These are phyloP conservation scores for Metridium senile DNA, from an alignment of 92 coral and sea anemone genomes.

Conservation along the genomic window DNA sequence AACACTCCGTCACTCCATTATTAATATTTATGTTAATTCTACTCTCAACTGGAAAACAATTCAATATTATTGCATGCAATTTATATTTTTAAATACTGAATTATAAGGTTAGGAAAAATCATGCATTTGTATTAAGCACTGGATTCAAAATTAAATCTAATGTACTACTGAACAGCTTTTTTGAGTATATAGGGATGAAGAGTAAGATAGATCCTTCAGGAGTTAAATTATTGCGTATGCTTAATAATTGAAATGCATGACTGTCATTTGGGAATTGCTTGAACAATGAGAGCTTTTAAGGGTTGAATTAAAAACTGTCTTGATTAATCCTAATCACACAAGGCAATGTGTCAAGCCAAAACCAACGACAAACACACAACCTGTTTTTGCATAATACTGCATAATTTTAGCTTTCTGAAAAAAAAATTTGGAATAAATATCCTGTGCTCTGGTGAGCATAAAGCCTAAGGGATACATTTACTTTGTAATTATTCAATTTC, in stretches of 20 bases:
- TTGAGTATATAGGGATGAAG: too few relatives aligned
- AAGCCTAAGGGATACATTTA: not conserved
- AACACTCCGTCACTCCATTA: not conserved
- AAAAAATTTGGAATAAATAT: not conserved
- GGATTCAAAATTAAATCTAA: not conserved
- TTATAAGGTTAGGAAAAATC: not conserved
- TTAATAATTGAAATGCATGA: constrained; percentile 2
- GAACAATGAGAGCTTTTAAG: not conserved
- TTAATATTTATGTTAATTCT: not conserved
- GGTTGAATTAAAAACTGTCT: not conserved
- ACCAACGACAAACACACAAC: not conserved
- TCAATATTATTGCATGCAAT: not conserved
- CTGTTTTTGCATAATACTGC: not conserved
- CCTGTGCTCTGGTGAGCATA: not conserved
- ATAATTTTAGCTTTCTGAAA: not conserved
- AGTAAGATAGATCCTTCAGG: too few relatives aligned
- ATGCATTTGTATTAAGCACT: too few relatives aligned
- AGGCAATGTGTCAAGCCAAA: not conserved
- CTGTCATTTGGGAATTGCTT: not conserved
- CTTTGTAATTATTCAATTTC: not conserved
- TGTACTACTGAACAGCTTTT: not conserved
- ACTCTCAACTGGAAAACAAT: not conserved
- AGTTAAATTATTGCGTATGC: not conserved
- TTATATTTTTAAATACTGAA: not conserved
- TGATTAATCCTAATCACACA: not conserved